Conservation (phyloP, 2,888 invertebrate species). For the Erynnis tages region DNA sequence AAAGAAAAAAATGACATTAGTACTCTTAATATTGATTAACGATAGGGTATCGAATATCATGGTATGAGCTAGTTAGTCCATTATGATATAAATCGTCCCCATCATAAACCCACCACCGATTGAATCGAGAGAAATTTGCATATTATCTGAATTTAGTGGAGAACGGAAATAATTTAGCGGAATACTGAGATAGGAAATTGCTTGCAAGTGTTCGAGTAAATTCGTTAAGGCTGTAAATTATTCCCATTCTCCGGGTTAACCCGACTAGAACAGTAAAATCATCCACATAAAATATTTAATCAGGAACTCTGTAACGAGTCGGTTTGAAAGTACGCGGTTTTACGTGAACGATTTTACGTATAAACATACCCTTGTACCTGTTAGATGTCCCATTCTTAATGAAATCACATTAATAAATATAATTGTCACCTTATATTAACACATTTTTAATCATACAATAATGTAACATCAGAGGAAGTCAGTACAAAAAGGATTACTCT, state of each 20-base stretch:
- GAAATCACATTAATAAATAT: slow-evolving; percentile 6
- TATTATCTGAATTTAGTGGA: slow-evolving; percentile 37
- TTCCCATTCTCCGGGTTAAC: slow-evolving; percentile 42
- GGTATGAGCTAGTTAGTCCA: slow-evolving; percentile 43
- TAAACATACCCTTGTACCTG: slow-evolving; percentile 39
- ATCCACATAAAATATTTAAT: slow-evolving; percentile 35
- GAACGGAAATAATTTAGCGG: slow-evolving; percentile 40
- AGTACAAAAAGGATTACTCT: slow-evolving; percentile 4
- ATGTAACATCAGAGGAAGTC: slow-evolving; percentile 42
- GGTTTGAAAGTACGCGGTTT: slow-evolving; percentile 15
- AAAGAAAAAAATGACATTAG: slow-evolving; percentile 78
- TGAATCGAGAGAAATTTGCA: slow-evolving; percentile 41
- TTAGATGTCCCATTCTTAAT: slow-evolving; percentile 30
- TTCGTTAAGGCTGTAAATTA: slow-evolving; percentile 37
- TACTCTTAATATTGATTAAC: slow-evolving; percentile 52
- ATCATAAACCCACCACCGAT: slow-evolving; percentile 55
- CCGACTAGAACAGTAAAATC: slow-evolving; percentile 41
- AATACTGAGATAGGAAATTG: slow-evolving; percentile 35
- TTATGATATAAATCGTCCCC: slow-evolving; percentile 37
- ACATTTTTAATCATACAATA: slow-evolving; percentile 36
- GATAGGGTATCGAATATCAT: slow-evolving; percentile 41
- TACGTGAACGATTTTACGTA: slow-evolving; percentile 48
- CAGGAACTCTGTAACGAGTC: slow-evolving; percentile 10
- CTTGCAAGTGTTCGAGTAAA: slow-evolving; percentile 34
- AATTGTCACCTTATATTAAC: slow-evolving; percentile 27